Evolutionary conservation across 2,113 vertebrate species (phyloP).

Genomic region (Panurus biarmicus): DNA sequence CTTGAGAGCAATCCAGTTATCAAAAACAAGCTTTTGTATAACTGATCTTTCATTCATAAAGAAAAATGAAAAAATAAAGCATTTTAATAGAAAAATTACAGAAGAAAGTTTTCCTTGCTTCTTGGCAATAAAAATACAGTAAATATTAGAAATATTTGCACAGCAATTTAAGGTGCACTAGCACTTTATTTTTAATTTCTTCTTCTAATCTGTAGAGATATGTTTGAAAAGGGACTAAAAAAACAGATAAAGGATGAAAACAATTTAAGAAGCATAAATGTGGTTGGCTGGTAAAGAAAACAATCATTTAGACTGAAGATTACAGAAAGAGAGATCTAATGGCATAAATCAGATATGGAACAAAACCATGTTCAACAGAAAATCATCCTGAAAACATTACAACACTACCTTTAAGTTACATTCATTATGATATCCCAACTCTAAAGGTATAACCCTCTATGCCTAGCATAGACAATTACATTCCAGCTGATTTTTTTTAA

Average conservation of each 20-base stretch:
- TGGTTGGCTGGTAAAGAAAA: neutral
- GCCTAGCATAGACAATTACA: neutral
- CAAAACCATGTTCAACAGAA: neutral
- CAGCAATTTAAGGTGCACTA: neutral
- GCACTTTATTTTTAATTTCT: neutral
- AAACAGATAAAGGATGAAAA: neutral
- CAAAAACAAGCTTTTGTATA: neutral
- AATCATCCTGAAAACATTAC: neutral
- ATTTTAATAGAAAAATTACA: neutral
- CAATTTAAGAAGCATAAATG: neutral
- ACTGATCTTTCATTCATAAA: neutral
- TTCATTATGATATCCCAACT: neutral
- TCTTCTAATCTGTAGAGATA: neutral
- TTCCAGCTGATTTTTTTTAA: neutral
- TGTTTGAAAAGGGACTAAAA: neutral
- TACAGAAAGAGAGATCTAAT: neutral
- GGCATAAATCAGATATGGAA: fast-evolving
- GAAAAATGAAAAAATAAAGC: neutral
- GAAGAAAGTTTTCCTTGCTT: neutral
- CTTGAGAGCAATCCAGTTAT: neutral
- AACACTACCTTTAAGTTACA: neutral
- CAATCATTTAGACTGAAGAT: neutral
- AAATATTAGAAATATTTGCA: neutral
- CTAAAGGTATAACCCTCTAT: neutral
- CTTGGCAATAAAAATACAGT: neutral